Conservation (phyloP, 2,888 invertebrate species). For the Eumerus sabulonum region DNA sequence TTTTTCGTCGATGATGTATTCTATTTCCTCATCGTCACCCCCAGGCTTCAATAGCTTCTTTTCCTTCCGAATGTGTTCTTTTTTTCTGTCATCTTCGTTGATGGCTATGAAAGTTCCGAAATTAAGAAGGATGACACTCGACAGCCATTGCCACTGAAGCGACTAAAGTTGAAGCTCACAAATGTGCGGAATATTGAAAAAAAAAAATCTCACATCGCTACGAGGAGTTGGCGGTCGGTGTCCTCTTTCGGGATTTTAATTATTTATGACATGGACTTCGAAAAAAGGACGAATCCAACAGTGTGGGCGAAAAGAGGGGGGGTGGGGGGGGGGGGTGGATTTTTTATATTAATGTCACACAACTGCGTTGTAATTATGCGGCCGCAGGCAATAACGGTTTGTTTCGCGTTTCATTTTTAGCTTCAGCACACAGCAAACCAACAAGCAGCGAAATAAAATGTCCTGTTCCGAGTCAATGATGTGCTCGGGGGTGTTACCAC, state of each 20-base stretch:
- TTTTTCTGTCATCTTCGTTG: constrained; percentile 14
- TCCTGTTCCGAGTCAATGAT: constrained; percentile 27
- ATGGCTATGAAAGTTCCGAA: constrained; percentile 32
- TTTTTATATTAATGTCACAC: constrained; percentile 50
- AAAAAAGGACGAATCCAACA: constrained; percentile 8
- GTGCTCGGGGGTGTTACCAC: constrained; percentile 11
- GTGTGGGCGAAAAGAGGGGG: neutral
- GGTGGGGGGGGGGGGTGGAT: neutral
- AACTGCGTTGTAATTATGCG: constrained; percentile 66
- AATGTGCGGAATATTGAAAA: neutral
- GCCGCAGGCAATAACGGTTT: constrained; percentile 55
- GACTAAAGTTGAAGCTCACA: neutral
- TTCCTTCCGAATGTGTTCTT: neutral
- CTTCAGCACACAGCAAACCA: constrained; percentile 16
- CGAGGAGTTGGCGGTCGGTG: constrained; percentile 16
- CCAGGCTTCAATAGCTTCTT: constrained; percentile 3
- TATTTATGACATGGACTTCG: constrained; percentile 63
- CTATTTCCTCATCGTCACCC: constrained; percentile 27
- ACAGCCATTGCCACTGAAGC: constrained; percentile 16
- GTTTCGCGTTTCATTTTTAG: constrained; percentile 2
- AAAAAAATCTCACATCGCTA: constrained; percentile 7
- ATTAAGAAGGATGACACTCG: too few species aligned
- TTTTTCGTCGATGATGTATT: constrained; percentile 24
- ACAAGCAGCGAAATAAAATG: constrained; percentile 32
- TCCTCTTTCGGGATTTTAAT: constrained; percentile 41